phyloP scores from a whole-genome alignment of 1,140 invertebrate genomes.

The Vanessa tameamea region DNA sequence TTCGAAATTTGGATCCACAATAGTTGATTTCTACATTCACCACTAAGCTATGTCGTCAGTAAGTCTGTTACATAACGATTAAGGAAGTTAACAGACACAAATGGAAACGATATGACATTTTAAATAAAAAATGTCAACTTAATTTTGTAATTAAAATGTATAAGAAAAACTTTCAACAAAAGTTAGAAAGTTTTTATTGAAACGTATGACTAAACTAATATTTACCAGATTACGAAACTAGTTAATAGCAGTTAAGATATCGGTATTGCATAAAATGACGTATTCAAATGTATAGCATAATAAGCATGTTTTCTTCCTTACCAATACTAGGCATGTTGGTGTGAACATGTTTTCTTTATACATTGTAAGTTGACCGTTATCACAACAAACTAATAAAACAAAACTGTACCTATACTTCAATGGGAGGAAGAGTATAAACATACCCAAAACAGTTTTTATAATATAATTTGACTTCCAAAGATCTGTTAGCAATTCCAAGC shows the following conservation, averaged over 20 bases:
- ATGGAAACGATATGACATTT: too few relatives aligned
- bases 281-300: conserved; percentile 22
- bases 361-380: conserved; percentile 43
- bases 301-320: conserved; percentile 38
- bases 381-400: conserved; percentile 48
- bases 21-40: too few relatives aligned
- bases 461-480: not conserved
- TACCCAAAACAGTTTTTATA: not conserved
- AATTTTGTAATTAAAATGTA: too few relatives aligned
- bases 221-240: not conserved
- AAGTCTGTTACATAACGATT: too few relatives aligned
- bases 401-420: conserved; percentile 19
- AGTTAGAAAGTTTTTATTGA: not conserved
- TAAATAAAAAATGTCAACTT: too few relatives aligned
- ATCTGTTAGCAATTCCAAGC: too few relatives aligned
- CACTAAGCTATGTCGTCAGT: too few relatives aligned
- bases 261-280: conserved; percentile 13
- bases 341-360: conserved; percentile 7
- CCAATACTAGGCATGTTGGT: not conserved
- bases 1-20: too few relatives aligned
- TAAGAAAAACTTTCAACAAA: too few relatives aligned
- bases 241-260: conserved; percentile 4
- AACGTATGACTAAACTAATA: not conserved
- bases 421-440: too few relatives aligned
- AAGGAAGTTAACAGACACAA: too few relatives aligned